Evolutionary conservation across 2,113 vertebrate species (phyloP).

Genomic region (Calidris pygmaea): DNA sequence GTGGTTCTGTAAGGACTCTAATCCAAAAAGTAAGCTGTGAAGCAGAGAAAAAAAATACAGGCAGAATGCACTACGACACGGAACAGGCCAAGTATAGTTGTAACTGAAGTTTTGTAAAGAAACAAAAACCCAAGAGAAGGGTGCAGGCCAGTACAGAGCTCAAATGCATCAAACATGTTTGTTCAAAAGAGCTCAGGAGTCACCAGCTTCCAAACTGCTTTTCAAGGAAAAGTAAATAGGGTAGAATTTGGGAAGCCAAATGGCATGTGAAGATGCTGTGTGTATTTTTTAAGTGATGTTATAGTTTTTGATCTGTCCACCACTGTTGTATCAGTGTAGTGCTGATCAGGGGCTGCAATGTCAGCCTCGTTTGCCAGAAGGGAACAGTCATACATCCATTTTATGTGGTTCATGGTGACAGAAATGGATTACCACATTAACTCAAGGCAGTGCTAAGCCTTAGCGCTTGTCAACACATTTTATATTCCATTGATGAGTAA

Average conservation of each 20-base stretch:
- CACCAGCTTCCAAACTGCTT: not conserved
- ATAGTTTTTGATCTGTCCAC: fast-evolving
- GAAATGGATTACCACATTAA: not conserved
- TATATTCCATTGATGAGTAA: not conserved
- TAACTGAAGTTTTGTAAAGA: not conserved
- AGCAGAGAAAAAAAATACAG: not conserved
- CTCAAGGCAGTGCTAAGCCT: not conserved
- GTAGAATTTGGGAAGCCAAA: not conserved
- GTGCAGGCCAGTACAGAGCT: not conserved
- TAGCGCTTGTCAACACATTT: not conserved
- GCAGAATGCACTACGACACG: not conserved
- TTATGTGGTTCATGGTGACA: not conserved
- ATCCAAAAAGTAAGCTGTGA: not conserved
- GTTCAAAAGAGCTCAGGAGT: not conserved
- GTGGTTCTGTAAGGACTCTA: not conserved
- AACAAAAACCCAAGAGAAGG: not conserved
- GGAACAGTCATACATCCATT: not conserved
- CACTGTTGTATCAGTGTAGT: no score
- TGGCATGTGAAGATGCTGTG: not conserved
- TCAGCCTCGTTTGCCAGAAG: fast-evolving
- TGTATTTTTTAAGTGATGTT: not conserved
- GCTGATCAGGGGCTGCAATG: not conserved
- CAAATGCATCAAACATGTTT: not conserved
- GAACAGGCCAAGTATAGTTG: not conserved
- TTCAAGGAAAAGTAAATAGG: not conserved